Evolutionary conservation across 1,140 invertebrate species (phyloP), one percentile per base, ranked within the genome.

Genomic region (Gryon sp.): DNA sequence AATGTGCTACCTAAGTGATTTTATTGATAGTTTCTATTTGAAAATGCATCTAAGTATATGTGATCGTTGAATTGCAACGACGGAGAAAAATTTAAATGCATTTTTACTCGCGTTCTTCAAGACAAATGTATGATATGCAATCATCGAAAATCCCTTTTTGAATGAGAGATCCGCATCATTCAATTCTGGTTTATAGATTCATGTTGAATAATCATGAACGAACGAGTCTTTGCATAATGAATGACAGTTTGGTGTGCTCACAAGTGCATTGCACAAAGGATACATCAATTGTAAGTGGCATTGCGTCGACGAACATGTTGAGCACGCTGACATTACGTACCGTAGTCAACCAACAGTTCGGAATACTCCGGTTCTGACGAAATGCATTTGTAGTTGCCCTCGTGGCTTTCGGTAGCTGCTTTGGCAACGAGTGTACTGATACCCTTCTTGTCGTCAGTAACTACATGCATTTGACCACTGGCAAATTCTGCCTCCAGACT

Each of bases 321-420:
- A 38, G 18, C 12, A 38, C 22, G 14, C 22, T 68, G 19, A 57
- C 46, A 28, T 52, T 84, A 88, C 86, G 53, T 83, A 88, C 87
- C 86, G 38, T 75, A 77, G 50, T 82, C 52, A 81, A 88, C 74
- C 28, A 55, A 62, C 6, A 88, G 81, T 43, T 82, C 82, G 18
- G 80, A 82, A 22, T 34, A 66, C 0, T 79, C 80, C 60, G 38
- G 74, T 68, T 12, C 45, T 11, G 46, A 32, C 7, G 77, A 43
- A 6, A 79, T 74, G 78, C 87, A 88, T 46, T 82, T 84, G 77
- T 88, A 88, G 36, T 74, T 70, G 20, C 87, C 87, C 14, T 86
- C 84, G 52, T 88, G 87, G 18, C 8, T 76, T 18, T 83, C 84
- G 8, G 69, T 80, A 2, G 83, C 84, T 4, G 68, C 36, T 7